Percentiles rank a stretch among this genome's conserved stretches.
These are phyloP conservation scores for Euclidia mi DNA, from an alignment of 2,888 invertebrate genomes.

Conservation along the genomic window DNA sequence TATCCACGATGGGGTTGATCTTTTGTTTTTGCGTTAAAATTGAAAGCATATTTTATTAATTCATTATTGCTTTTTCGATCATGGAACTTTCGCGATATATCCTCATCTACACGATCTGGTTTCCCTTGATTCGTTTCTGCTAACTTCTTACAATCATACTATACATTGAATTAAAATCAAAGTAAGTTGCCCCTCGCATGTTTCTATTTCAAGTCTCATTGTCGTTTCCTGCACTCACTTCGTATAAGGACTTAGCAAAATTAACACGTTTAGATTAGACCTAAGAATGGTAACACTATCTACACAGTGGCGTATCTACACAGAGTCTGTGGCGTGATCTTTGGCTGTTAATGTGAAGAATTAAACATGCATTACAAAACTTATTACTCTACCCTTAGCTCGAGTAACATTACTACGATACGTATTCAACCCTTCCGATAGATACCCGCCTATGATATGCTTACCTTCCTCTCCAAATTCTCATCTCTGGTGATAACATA, in stretches of 20 bases:
- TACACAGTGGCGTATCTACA: slow-evolving; percentile 62
- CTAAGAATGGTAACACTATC: slow-evolving; percentile 65
- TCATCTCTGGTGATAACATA: too few species aligned
- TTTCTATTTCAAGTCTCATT: too few species aligned
- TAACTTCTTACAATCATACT: not conserved
- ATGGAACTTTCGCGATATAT: not conserved
- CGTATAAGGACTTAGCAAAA: slow-evolving; percentile 45
- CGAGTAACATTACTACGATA: slow-evolving; percentile 24
- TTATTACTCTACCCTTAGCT: too few species aligned
- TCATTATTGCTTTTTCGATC: slow-evolving; percentile 4
- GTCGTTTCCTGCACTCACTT: too few species aligned
- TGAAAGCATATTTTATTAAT: not conserved
- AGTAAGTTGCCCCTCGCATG: too few species aligned
- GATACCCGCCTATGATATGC: slow-evolving; percentile 22
- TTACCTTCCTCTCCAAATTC: too few species aligned
- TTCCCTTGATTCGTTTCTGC: not conserved
- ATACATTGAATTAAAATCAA: not conserved
- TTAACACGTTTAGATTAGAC: slow-evolving; percentile 53
- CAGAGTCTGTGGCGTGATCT: slow-evolving; percentile 44
- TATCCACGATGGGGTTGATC: slow-evolving; percentile 31
- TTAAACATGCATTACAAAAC: too few species aligned
- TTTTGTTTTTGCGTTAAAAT: not conserved
- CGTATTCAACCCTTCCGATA: slow-evolving; percentile 18
- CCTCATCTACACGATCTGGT: not conserved
- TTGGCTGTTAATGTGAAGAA: not conserved